Evolutionary conservation across 1,140 invertebrate species (phyloP).

Genomic region (Brachionus rubens): DNA sequence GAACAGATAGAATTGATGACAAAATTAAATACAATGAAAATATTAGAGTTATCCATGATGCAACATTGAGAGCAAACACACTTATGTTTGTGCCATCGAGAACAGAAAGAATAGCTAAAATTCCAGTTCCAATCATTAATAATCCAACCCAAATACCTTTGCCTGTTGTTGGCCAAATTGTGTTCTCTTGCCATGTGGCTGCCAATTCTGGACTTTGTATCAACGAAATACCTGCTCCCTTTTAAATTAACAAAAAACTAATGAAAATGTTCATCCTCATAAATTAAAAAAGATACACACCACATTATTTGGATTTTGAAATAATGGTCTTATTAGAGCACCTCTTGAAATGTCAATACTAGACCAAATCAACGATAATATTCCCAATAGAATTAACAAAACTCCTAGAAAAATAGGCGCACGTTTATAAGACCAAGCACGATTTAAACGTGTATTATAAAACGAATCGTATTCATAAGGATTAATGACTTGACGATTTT

Average conservation of each 20-base stretch:
- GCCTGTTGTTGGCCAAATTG: slow-evolving; percentile 43
- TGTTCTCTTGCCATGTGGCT: slow-evolving; percentile 34
- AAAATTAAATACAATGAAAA: slow-evolving; percentile 27
- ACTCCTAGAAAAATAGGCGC: neutral
- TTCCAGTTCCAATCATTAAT: neutral
- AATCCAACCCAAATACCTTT: slow-evolving; percentile 42
- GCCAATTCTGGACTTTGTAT: neutral
- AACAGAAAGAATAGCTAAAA: neutral
- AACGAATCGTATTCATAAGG: slow-evolving; percentile 5
- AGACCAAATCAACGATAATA: neutral
- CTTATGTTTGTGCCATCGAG: neutral
- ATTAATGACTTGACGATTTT: neutral
- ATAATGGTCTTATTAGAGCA: neutral
- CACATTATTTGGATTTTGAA: slow-evolving; percentile 20
- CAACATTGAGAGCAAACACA: neutral
- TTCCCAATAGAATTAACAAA: neutral
- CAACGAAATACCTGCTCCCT: neutral
- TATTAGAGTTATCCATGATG: slow-evolving; percentile 13
- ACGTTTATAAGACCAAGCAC: neutral
- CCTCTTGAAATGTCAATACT: slow-evolving; percentile 1
- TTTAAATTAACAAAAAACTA: too few species aligned
- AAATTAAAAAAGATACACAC: too few species aligned
- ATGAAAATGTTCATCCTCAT: too few species aligned
- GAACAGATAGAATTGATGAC: slow-evolving; percentile 1
- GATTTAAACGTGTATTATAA: neutral